Conservation (phyloP, 2,797 vertebrate genomes). For the Lacerta viridis region DNA sequence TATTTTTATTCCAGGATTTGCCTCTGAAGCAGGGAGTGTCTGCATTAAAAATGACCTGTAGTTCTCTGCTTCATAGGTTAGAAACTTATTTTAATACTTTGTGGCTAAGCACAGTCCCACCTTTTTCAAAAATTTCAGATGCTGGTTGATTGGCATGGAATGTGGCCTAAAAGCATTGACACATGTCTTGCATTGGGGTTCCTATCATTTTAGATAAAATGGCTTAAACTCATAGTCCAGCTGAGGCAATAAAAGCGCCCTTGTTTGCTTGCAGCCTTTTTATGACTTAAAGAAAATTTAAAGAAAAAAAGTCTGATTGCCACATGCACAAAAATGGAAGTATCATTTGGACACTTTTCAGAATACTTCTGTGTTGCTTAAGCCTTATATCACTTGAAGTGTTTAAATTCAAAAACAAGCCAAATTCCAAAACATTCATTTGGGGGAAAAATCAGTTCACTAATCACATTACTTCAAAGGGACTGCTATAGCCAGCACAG, state of each 20-base stretch:
- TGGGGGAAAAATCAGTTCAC: constrained; percentile 81
- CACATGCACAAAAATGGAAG: constrained; percentile 62
- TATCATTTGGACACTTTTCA: constrained; percentile 77
- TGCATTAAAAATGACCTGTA: constrained; percentile 99
- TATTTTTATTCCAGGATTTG: constrained; percentile 99
- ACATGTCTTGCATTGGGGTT: constrained; percentile 79
- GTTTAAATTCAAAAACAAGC: constrained; percentile 77
- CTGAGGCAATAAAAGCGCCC: constrained; percentile 78
- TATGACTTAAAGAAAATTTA: constrained; percentile 73
- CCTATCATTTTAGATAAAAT: constrained; percentile 77
- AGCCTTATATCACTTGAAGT: constrained; percentile 76
- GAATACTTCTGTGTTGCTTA: constrained; percentile 65
- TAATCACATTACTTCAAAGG: constrained; percentile 88
- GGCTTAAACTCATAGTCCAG: constrained; percentile 77
- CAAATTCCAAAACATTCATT: constrained; percentile 83
- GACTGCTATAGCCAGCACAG: constrained; percentile 92
- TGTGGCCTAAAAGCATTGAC: constrained; percentile 77
- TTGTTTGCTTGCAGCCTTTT: constrained; percentile 78
- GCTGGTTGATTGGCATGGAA: constrained; percentile 81
- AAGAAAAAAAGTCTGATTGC: constrained; percentile 46
- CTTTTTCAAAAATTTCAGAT: constrained; percentile 74
- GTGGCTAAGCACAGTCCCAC: constrained; percentile 98
- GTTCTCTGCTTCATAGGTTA: constrained; percentile 99
- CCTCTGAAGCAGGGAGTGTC: constrained; percentile 99
- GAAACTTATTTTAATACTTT: constrained; percentile 99